Base-by-base conservation (phyloP, 2,888 invertebrate species). In the Apodemia arnacis region DNA sequence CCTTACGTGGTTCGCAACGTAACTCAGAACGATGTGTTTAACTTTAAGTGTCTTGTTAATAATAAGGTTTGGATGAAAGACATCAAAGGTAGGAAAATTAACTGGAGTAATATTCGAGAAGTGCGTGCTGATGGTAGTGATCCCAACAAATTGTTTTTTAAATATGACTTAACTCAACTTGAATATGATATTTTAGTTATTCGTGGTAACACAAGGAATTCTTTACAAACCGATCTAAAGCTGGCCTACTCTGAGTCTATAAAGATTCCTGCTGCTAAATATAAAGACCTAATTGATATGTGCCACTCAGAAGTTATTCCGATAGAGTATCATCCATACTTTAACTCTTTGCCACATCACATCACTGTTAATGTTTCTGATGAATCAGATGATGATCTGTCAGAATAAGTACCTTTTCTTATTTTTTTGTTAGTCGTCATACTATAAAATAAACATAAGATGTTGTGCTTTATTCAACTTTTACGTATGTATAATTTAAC, bases 1-100 rank as follows among this genome's bases (percentile, higher is more conserved):
- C 85, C 91, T 10, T 88, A 91, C 84, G 73, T 41, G 44, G 90
- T 89, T 54, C 66, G 77, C 5, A 82, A 87, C 63, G 31, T 24
- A 27, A 49, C 13, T 49, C 13, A 49, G 49, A 49, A 49, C 49
- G 27, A 31, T 69, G 69, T 69, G 24, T 27, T 69, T 24, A 69
- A 24, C 15, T 69, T 69, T 87, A 63, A 87, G 82, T 27, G 27
- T 27, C 27, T 27, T 3, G 76, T 89, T 13, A 83, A 86, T 83
- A 85, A 91, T 87, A 89, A 83, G 76, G 78, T 84, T 18, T 90
- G 89, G 88, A 75, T 82, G 21, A 91, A 91, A 85, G 70, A 90
- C 66, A 85, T 74, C 3, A 70, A 77, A 24, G 83, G 83, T 6
- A 24, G 41, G 8, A 87, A 83, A 38, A 54, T 83, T 7, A 59